Base-by-base conservation (phyloP, 1,140 invertebrate genomes). In the Drosophila neocordata region DNA sequence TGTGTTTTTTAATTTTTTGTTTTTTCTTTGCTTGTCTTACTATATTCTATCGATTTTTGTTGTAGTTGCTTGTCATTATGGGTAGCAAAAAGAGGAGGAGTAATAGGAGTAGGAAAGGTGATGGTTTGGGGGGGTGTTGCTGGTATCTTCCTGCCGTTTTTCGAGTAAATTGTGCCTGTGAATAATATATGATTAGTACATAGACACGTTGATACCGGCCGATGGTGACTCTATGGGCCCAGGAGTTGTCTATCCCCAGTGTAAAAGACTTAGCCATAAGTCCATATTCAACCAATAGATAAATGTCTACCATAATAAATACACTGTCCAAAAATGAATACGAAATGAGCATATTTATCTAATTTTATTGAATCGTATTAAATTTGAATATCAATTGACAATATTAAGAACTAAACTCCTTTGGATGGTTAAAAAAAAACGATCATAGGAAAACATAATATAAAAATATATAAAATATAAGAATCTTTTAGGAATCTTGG, bases 111-210 rank as follows among this genome's bases (percentile, higher is more conserved):
- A 7, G 15, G 9, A 18, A 31, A 31, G 27, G 12, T 35, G 20
- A 31, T 15, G 11, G 18, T 5, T 20, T 4, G 24, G 12, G 6
- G 31, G 27, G n/a, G 65, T 61, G 55, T 44, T 11, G 38, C 37
- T 57, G 55, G 55, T 78, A 79, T 88, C 78, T 88, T 87, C 56
- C 79, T 73, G 65, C 56, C 83, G 82, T 79, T 87, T 87, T 87
- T 88, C 82, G 82, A 87, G 82, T 87, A 87, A 87, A 87, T 87
- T 88, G 82, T 88, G 71, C 27, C 60, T 48, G 41, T 87, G 83
- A 87, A 87, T 87, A 87, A 87, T 87, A 68, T 88, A 87, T 87
- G 82, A 87, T 87, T 88, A 88, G 83, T 82, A 87, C 82, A 87
- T 79, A 87, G 83, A 87, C 82, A 87, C 78, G 79, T 88, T 75